These are phyloP conservation scores for Aphidoletes aphidimyza DNA, from an alignment of 2,888 invertebrate genomes.

Conservation along the genomic window DNA sequence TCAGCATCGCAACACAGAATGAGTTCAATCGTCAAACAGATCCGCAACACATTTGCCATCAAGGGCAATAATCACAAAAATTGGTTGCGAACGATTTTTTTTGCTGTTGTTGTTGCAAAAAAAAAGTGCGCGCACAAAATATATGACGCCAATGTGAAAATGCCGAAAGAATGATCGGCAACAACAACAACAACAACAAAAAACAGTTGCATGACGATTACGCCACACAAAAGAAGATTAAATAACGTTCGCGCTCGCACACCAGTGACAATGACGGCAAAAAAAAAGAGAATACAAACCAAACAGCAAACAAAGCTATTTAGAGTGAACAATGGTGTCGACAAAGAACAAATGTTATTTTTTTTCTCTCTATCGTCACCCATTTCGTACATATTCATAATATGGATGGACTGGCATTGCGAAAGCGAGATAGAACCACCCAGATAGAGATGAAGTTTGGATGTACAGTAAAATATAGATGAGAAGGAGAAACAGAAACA, in stretches of 20 bases:
- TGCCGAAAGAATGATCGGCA: not conserved
- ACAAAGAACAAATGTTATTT: conserved; percentile 46
- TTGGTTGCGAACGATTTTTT: not conserved
- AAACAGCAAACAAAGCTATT: conserved; percentile 50
- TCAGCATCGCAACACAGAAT: conserved; percentile 44
- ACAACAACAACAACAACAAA: not conserved
- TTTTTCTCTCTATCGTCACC: conserved; percentile 52
- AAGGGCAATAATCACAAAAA: not conserved
- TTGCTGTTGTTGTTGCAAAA: not conserved
- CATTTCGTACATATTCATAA: conserved; percentile 37
- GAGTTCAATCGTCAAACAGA: conserved; percentile 4
- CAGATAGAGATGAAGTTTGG: not conserved
- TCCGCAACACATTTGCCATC: not conserved
- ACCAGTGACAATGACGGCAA: conserved; percentile 15
- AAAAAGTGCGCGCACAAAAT: conserved; percentile 12
- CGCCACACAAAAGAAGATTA: conserved; percentile 43
- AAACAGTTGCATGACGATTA: conserved; percentile 37
- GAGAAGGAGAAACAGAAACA: not conserved
- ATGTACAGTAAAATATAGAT: not conserved
- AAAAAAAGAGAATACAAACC: conserved; percentile 31
- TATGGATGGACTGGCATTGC: not conserved
- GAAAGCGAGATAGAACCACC: not conserved
- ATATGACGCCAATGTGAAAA: conserved; percentile 35
- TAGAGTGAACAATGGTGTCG: conserved; percentile 48
- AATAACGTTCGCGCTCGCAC: conserved; percentile 30